phyloP scores from a whole-genome alignment of 2,797 vertebrate species.

The Oryzias sinensis region DNA sequence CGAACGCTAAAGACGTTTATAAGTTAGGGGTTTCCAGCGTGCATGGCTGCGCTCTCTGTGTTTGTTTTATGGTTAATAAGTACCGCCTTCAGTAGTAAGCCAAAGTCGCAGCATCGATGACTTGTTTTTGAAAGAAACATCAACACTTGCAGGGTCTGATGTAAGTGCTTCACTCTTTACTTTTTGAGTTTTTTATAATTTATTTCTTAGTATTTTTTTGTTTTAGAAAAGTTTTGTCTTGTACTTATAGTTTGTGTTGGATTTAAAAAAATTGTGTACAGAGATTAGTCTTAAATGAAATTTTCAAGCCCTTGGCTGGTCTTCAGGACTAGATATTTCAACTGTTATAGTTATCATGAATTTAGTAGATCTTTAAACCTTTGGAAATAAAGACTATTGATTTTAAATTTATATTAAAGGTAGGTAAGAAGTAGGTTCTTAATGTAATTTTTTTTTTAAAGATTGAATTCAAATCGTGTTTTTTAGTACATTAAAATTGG shows the following conservation, averaged over 20 bases:
- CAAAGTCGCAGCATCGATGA: conserved; percentile 50
- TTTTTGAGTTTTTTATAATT: neutral
- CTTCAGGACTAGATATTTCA: conserved; percentile 16
- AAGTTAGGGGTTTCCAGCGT: conserved; percentile 18
- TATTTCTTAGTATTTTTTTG: neutral
- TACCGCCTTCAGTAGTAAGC: conserved; percentile 66
- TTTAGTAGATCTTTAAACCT: too few species aligned
- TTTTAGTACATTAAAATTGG: neutral
- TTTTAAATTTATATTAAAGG: too few species aligned
- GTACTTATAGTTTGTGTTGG: too few species aligned
- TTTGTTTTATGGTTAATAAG: conserved; percentile 83
- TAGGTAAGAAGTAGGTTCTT: neutral
- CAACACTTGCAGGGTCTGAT: conserved; percentile 40
- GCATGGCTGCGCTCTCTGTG: conserved; percentile 31
- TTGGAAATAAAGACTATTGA: too few species aligned
- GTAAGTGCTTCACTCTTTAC: conserved; percentile 45
- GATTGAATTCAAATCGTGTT: neutral
- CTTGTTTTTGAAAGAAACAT: conserved; percentile 52
- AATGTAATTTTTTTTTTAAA: neutral
- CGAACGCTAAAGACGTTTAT: neutral
- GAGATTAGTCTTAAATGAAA: too few species aligned
- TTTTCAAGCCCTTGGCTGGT: conserved; percentile 4
- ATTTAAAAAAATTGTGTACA: too few species aligned
- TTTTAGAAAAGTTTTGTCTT: too few species aligned
- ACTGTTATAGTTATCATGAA: neutral